Base-by-base conservation (phyloP, 2,888 invertebrate species). In the Actias luna region DNA sequence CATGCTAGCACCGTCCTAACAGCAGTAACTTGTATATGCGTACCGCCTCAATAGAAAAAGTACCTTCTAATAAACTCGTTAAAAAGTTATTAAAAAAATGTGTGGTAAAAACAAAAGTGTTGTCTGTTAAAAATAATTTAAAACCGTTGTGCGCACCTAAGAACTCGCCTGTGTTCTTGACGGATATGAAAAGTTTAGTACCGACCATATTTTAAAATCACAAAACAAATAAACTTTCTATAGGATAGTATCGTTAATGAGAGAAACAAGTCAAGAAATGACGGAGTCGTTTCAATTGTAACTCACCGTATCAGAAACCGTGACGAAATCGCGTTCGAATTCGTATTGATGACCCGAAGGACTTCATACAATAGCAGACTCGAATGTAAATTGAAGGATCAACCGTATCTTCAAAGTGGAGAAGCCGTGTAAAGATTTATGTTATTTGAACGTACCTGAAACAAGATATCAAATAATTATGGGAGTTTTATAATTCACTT, bases 371-470 rank as follows among this genome's bases (percentile, higher is more conserved):
- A 42, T 39, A 39, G 36, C 16, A 39, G 16, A 39, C 12, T 39
- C 16, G 5, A n/a, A 39, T 16, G 16, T 16, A 50, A 50, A 25
- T 25, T 12, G 46, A 25, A 12, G 22, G 25, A 8, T 22, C 25
- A 10, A 50, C 46, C 46, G 46, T 50, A 5, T 50, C 25, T 50
- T 25, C 25, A 10, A 50, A 50, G 25, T 50, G 12, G 2, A 50
- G 1, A 25, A 12, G 25, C 25, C 25, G 46, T 50, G 22, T 25
- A 5, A 39, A 39, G 36, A 16, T 25, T 50, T 50, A 12, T 50
- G 46, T 50, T 50, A 50, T n/a, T 42, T 18, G n/a, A 55, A 64
- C 68, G 58, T 70, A 70, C 70, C 70, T 70, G 68, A 63, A 70
- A 70, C 63, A 65, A 64, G 60, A 64, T 58, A 59, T 50, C 29